Evolutionary conservation across 2,113 vertebrate species (phyloP).

Genomic region (Solea solea): DNA sequence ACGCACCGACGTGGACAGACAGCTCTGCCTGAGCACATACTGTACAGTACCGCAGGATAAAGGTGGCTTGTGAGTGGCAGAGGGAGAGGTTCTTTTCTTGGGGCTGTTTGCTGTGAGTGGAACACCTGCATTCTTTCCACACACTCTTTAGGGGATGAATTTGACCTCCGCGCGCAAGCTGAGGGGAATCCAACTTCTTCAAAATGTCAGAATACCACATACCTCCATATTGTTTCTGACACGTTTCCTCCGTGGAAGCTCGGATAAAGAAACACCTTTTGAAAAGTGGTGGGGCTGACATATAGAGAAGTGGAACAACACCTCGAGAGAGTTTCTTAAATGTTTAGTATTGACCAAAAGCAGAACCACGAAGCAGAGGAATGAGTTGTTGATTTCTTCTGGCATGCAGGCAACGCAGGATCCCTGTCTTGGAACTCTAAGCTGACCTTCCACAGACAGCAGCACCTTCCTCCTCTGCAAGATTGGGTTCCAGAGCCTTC

Average conservation of each 20-base stretch:
- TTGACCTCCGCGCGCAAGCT: conserved; percentile 50
- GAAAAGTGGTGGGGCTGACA: conserved; percentile 36
- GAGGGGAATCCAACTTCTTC: conserved; percentile 58
- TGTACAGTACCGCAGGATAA: conserved; percentile 12
- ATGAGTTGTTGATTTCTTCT: conserved; percentile 61
- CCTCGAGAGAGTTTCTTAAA: conserved; percentile 64
- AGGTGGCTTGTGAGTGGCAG: conserved; percentile 1
- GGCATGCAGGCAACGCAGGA: conserved; percentile 58
- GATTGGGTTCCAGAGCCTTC: conserved; percentile 73
- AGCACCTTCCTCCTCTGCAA: conserved; percentile 66
- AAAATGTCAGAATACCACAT: conserved; percentile 65
- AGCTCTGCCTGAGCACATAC: conserved; percentile 9
- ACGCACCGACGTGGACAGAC: conserved; percentile 24
- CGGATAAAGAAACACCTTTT: conserved; percentile 51
- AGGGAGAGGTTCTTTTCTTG: conserved; percentile 14
- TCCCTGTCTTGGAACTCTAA: conserved; percentile 58
- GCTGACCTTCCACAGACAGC: conserved; percentile 71
- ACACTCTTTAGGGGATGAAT: conserved; percentile 36
- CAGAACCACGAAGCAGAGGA: conserved; percentile 33
- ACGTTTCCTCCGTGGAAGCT: conserved; percentile 29
- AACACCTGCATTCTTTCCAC: conserved; percentile 67
- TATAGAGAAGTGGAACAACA: conserved; percentile 46
- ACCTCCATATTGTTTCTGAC: conserved; percentile 61
- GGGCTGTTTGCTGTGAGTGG: conserved; percentile 52
- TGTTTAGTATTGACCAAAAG: conserved; percentile 68